Conservation (phyloP, 2,888 invertebrate genomes). For the Phanerotoma sp. region DNA sequence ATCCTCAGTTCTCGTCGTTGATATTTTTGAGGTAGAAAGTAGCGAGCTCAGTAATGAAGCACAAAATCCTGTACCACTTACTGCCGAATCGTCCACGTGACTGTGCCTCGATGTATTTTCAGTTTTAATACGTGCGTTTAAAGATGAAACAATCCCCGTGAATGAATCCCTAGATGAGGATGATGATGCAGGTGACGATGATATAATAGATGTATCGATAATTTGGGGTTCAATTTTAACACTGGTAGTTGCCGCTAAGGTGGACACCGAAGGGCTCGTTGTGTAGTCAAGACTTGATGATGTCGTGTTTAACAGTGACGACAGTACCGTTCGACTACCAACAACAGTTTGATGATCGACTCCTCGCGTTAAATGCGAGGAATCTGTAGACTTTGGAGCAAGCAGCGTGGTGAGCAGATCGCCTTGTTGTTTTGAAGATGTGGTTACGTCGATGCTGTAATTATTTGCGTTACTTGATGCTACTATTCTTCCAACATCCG, state of each 20-base stretch:
- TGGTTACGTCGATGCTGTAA: conserved; percentile 33
- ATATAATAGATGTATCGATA: background rate
- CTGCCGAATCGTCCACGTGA: conserved; percentile 30
- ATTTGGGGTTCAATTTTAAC: conserved; percentile 21
- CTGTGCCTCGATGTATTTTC: conserved; percentile 37
- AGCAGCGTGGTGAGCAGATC: conserved; percentile 40
- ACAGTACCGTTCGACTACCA: conserved; percentile 35
- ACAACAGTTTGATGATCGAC: conserved; percentile 18
- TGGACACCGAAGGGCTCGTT: conserved; percentile 28
- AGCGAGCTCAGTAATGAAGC: conserved; percentile 43
- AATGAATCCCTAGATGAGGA: conserved; percentile 43
- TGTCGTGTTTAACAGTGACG: conserved; percentile 38
- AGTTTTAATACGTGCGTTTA: conserved; percentile 45
- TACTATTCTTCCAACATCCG: conserved; percentile 39
- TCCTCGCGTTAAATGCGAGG: conserved; percentile 25
- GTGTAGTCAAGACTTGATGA: conserved; percentile 29
- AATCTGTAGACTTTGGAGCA: conserved; percentile 35
- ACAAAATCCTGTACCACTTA: conserved; percentile 36
- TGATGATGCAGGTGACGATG: conserved; percentile 31
- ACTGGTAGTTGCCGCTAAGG: conserved; percentile 28
- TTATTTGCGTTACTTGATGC: conserved; percentile 23
- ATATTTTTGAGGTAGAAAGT: conserved; percentile 41
- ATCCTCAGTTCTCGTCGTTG: conserved; percentile 35
- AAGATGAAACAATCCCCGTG: conserved; percentile 44
- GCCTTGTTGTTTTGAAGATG: conserved; percentile 23